Percentiles rank a stretch among this genome's conserved stretches.
phyloP scores from a whole-genome alignment of 2,888 invertebrate species.

The Heliconius sara region DNA sequence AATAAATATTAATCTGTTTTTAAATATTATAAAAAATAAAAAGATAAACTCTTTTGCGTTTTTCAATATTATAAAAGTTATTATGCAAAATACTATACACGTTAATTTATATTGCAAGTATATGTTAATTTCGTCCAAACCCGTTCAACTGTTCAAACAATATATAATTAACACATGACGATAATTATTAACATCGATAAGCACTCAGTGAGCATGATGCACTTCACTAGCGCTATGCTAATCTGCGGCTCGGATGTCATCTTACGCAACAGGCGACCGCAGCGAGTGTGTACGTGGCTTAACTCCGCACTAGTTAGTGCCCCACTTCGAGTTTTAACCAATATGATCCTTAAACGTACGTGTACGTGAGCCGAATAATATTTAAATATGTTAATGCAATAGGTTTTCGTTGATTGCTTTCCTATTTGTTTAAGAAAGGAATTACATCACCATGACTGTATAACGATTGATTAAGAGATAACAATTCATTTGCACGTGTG shows the following conservation, averaged over 20 bases:
- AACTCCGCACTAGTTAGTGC: constrained; percentile 67
- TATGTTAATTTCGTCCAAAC: neutral
- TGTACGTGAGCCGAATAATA: constrained; percentile 38
- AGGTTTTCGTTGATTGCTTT: neutral
- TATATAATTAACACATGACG: neutral
- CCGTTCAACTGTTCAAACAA: neutral
- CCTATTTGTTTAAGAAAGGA: constrained; percentile 1
- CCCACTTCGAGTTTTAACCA: constrained; percentile 64
- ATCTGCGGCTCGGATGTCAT: constrained; percentile 79
- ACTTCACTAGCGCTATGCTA: constrained; percentile 75
- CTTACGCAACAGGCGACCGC: constrained; percentile 81
- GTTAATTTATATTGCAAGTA: neutral
- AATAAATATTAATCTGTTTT: no score
- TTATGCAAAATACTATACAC: neutral
- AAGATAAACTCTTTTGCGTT: no score
- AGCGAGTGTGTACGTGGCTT: constrained; percentile 70
- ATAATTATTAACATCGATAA: constrained; percentile 29
- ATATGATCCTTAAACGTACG: constrained; percentile 53
- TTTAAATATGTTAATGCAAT: constrained; percentile 33
- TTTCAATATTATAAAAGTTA: neutral
- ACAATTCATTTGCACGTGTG: neutral
- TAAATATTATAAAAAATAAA: no score
- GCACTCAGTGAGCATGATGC: neutral
- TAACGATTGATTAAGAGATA: neutral
- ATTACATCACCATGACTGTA: neutral